A percentile compares a stretch with the other conserved stretches of the same genome.
Conservation (phyloP, 2,797 vertebrate genomes). For the Valencia hispanica region DNA sequence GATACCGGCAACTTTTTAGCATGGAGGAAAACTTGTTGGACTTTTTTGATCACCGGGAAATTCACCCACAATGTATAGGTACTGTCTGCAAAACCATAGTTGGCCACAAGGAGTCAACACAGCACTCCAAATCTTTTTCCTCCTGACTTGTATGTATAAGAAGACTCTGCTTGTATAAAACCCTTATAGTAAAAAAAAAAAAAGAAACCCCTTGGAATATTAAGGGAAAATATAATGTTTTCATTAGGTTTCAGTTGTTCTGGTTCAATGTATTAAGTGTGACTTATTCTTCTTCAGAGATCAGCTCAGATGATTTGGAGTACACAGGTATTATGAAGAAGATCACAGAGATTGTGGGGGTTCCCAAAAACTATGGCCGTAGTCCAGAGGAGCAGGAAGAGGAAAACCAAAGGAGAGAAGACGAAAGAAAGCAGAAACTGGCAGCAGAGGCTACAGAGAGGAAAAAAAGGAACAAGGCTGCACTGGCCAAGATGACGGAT, state of each 20-base stretch:
- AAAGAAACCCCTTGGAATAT: not conserved
- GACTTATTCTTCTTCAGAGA: slow-evolving; percentile 53
- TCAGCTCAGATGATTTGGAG: slow-evolving; percentile 58
- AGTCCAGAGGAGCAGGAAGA: slow-evolving; percentile 84
- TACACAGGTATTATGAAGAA: slow-evolving; percentile 78
- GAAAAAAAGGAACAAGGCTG: slow-evolving; percentile 75
- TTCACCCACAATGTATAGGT: slow-evolving; percentile 89
- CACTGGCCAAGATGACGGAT: slow-evolving; percentile 79
- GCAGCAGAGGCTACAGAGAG: slow-evolving; percentile 72
- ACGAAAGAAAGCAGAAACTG: slow-evolving; percentile 72
- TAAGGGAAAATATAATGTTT: not conserved
- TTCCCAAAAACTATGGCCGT: slow-evolving; percentile 86
- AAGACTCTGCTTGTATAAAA: not conserved
- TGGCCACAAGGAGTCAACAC: not conserved
- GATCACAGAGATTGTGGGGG: slow-evolving; percentile 84
- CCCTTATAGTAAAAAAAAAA: not conserved
- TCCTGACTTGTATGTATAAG: not conserved
- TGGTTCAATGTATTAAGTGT: not conserved
- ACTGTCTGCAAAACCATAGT: slow-evolving; percentile 24
- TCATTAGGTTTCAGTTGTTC: not conserved
- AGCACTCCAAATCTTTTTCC: not conserved
- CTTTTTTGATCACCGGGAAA: slow-evolving; percentile 93
- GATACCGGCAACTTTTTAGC: slow-evolving; percentile 76
- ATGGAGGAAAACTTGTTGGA: slow-evolving; percentile 86
- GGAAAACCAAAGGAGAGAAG: slow-evolving; percentile 72